Evolutionary conservation across 2,888 invertebrate genomes (phyloP).

Genomic region (Harpalus rubripes): DNA sequence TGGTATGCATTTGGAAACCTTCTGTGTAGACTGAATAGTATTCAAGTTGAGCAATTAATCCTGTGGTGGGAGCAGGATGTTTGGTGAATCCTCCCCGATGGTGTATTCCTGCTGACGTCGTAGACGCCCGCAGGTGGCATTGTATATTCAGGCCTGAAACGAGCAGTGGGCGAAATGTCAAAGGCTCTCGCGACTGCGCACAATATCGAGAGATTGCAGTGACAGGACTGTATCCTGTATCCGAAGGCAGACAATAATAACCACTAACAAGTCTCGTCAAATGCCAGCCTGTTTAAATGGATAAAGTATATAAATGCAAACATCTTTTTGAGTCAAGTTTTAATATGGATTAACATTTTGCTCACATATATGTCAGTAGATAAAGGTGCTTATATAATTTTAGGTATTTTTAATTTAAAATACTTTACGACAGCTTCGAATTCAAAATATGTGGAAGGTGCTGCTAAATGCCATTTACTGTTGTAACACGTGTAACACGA

Average conservation of each 20-base stretch:
- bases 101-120: background rate
- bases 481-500: too few relatives aligned
- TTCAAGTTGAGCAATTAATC: background rate
- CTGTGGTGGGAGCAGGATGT: background rate
- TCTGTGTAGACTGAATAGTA: too few relatives aligned
- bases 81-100: background rate
- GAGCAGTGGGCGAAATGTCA: background rate
- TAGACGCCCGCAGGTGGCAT: background rate
- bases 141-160: background rate
- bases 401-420: too few relatives aligned
- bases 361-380: too few relatives aligned
- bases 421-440: too few relatives aligned
- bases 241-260: background rate
- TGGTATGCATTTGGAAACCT: too few relatives aligned
- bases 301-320: background rate
- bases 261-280: background rate
- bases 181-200: background rate
- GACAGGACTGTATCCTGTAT: background rate
- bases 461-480: too few relatives aligned
- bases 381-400: too few relatives aligned
- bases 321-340: too few relatives aligned
- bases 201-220: background rate
- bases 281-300: background rate
- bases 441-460: too few relatives aligned
- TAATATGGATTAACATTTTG: too few relatives aligned